Percentiles rank a stretch among this genome's conserved stretches.
Evolutionary conservation across 2,113 vertebrate genomes (phyloP).

Genomic region (Nyctibius bracteatus): DNA sequence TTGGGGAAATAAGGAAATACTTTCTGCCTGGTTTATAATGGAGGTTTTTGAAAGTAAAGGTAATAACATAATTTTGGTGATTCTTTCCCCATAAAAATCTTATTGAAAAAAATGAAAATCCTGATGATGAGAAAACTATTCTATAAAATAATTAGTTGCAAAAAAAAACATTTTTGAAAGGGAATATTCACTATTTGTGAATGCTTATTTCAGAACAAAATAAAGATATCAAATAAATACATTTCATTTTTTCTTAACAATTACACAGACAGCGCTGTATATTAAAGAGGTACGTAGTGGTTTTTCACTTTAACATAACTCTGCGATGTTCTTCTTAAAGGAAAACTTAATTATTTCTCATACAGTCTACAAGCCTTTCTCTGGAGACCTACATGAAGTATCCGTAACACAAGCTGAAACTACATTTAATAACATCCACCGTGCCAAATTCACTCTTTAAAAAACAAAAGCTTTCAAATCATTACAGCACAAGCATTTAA

Average conservation of each 20-base stretch:
- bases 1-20: neutral
- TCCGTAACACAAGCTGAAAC: neutral
- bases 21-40: neutral
- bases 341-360: constrained; percentile 17
- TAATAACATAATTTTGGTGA: neutral
- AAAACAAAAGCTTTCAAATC: constrained; percentile 1
- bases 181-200: neutral
- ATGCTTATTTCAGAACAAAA: neutral
- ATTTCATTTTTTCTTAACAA: neutral
- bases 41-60: neutral
- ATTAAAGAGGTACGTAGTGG: neutral
- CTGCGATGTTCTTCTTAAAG: neutral
- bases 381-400: neutral
- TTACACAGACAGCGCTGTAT: neutral
- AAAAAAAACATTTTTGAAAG: neutral
- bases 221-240: neutral
- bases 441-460: neutral
- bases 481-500: neutral
- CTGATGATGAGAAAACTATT: neutral
- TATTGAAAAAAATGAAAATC: neutral
- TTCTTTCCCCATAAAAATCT: neutral
- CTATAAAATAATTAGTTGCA: neutral
- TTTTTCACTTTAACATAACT: neutral
- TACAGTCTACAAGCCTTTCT: neutral
- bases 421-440: neutral